phyloP scores from a whole-genome alignment of 2,888 invertebrate genomes.

The Lomographa bimaculata region DNA sequence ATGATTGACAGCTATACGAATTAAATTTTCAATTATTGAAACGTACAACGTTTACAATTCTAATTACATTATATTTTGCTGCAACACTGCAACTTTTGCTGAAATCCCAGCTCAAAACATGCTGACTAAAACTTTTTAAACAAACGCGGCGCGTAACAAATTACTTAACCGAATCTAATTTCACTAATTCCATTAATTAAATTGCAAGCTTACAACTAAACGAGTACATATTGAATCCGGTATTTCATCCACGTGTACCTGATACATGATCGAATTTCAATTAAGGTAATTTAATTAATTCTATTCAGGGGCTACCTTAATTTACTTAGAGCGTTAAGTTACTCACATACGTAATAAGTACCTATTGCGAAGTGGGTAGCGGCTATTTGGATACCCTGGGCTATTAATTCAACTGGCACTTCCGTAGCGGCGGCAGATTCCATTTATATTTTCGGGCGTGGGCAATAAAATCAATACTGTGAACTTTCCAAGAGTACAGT shows the following conservation, averaged over 20 bases:
- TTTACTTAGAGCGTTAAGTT: no score
- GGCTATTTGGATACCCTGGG: slow-evolving; percentile 27
- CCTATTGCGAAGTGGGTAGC: slow-evolving; percentile 2
- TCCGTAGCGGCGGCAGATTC: slow-evolving; percentile 49
- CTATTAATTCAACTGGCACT: slow-evolving; percentile 54
- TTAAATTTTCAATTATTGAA: no score
- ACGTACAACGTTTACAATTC: no score
- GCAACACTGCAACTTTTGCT: no score
- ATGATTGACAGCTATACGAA: no score
- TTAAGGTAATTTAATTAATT: slow-evolving; percentile 26
- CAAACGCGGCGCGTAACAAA: slow-evolving; percentile 13
- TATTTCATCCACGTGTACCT: slow-evolving; percentile 15
- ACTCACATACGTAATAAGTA: no score
- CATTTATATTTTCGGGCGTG: slow-evolving; percentile 81
- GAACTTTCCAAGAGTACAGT: slow-evolving; percentile 79
- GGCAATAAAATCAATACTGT: slow-evolving; percentile 83
- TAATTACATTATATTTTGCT: no score
- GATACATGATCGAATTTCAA: slow-evolving; percentile 25
- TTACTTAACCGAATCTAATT: background rate
- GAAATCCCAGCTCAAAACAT: no score
- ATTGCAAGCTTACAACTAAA: slow-evolving; percentile 17
- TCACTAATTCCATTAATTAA: slow-evolving; percentile 11
- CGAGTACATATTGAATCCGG: slow-evolving; percentile 17
- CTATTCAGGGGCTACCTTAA: slow-evolving; percentile 9
- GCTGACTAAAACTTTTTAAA: no score